A percentile compares a stretch with the other conserved stretches of the same genome.
phyloP scores from a whole-genome alignment of 2,113 vertebrate species.

The Apeltes quadracus region DNA sequence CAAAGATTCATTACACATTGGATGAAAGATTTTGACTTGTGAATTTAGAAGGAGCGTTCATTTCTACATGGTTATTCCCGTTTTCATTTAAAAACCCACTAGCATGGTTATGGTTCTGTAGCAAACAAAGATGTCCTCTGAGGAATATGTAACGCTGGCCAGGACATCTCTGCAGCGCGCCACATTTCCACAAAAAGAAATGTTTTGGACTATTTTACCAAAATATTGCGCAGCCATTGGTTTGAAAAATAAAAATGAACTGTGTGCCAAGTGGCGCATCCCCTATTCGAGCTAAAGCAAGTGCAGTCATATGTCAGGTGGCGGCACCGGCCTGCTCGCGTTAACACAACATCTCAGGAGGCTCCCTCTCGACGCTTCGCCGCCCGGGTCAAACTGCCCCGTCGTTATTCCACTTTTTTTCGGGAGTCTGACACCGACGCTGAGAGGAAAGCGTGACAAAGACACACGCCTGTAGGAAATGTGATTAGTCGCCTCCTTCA shows the following conservation, averaged over 20 bases:
- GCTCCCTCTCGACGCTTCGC: background rate
- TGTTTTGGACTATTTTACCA: background rate
- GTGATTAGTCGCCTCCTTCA: slow-evolving; percentile 33
- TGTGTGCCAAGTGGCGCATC: too few relatives aligned
- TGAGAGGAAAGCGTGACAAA: slow-evolving; percentile 16
- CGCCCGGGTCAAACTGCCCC: background rate
- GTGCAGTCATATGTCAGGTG: too few relatives aligned
- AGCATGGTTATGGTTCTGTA: background rate
- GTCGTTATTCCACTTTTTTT: background rate
- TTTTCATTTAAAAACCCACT: background rate
- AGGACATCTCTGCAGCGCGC: background rate
- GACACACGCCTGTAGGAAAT: slow-evolving; percentile 22
- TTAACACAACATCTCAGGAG: background rate
- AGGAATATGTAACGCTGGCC: background rate
- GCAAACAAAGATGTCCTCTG: background rate
- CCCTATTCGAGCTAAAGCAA: too few relatives aligned
- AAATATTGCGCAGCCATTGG: background rate
- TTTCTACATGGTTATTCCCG: background rate
- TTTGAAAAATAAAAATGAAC: background rate
- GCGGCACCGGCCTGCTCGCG: too few relatives aligned
- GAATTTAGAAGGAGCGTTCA: background rate
- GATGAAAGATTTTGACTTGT: background rate
- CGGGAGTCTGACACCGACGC: background rate
- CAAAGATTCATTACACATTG: background rate
- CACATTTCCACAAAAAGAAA: background rate